Conservation (phyloP, 2,113 vertebrate species). For the Psephotus haematonotus region DNA sequence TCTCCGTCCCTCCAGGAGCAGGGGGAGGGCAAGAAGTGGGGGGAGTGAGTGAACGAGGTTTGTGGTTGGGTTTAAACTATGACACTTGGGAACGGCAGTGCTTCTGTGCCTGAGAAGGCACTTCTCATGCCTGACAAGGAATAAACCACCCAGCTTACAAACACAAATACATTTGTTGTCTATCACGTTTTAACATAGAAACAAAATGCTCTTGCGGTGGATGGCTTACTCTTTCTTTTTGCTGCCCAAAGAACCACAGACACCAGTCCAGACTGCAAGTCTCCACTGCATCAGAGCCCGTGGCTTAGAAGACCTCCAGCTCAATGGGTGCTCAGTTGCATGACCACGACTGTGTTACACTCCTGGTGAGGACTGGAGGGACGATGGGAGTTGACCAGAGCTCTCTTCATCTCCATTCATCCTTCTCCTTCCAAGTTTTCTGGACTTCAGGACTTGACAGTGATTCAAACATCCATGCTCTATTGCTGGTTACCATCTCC, state of each 20-base stretch:
- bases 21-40: no score
- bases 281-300: background rate
- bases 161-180: background rate
- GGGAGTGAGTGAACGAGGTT: no score
- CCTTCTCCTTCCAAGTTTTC: background rate
- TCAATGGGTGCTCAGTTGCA: background rate
- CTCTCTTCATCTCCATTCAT: background rate
- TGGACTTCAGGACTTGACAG: background rate
- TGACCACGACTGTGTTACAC: fast-evolving
- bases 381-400: background rate
- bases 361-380: background rate
- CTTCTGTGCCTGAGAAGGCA: background rate
- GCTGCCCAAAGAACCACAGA: background rate
- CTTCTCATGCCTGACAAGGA: fast-evolving
- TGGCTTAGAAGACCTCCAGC: background rate
- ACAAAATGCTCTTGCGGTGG: background rate
- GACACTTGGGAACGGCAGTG: background rate
- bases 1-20: no score
- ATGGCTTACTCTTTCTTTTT: background rate
- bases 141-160: background rate
- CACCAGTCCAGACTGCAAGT: background rate
- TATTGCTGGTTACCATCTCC: background rate
- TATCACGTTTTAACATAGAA: background rate
- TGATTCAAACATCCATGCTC: fast-evolving
- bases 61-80: no score